Evolutionary conservation across 2,113 vertebrate species (phyloP).

Genomic region (Actenoides hombroni): DNA sequence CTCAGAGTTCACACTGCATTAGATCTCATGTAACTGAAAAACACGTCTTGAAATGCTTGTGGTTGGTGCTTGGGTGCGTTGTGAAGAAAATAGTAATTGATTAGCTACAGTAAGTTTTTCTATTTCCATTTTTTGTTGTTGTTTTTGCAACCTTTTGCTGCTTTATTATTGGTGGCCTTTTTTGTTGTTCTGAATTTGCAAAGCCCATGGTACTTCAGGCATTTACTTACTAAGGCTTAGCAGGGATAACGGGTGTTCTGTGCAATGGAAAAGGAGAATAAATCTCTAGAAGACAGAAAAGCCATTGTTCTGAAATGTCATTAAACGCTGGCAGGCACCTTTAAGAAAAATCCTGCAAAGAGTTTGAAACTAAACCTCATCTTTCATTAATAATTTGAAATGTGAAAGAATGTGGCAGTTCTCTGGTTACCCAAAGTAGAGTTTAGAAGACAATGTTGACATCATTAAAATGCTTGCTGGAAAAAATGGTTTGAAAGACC

Average conservation of each 20-base stretch:
- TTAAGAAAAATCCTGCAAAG: background rate
- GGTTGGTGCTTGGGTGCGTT: background rate
- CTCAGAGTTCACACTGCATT: background rate
- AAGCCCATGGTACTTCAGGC: background rate
- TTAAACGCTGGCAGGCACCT: background rate
- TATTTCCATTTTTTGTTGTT: background rate
- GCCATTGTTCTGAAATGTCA: background rate
- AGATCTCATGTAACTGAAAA: background rate
- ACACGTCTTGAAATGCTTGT: background rate
- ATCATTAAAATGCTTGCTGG: background rate
- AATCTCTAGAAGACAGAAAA: background rate
- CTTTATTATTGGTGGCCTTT: background rate
- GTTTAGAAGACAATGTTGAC: background rate
- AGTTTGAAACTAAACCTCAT: background rate
- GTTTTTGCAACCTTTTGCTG: background rate
- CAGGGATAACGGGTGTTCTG: background rate
- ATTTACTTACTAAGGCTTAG: constrained; percentile 5
- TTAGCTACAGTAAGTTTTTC: background rate
- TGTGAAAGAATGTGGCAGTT: background rate
- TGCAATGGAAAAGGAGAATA: background rate
- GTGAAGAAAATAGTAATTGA: background rate
- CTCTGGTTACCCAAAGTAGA: background rate
- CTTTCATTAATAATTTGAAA: background rate
- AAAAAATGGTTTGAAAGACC: background rate
- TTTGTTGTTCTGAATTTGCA: background rate